Percentiles rank a stretch among this genome's conserved stretches.
Conservation (phyloP, 2,113 vertebrate species). For the Apus apus region DNA sequence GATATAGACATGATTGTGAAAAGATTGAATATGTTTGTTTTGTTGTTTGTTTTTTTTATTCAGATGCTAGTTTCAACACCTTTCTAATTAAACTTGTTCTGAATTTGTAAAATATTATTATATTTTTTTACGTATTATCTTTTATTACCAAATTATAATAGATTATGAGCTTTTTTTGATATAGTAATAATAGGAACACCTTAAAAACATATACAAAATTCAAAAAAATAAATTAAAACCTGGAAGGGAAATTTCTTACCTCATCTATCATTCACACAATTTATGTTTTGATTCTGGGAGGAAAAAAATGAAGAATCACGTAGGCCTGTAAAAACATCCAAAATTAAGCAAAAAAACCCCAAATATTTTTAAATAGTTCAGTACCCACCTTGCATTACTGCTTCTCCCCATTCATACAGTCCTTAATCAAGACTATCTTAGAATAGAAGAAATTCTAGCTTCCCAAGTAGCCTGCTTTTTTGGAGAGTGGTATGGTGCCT, state of each 20-base stretch:
- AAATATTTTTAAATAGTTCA: too few species aligned
- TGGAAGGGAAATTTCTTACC: not conserved
- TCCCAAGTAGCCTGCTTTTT: not conserved
- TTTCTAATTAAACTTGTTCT: not conserved
- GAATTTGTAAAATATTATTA: not conserved
- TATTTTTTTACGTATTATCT: accelerated
- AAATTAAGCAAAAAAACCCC: not conserved
- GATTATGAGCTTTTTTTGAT: not conserved
- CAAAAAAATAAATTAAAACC: not conserved
- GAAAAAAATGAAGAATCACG: accelerated
- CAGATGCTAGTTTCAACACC: not conserved
- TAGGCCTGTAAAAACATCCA: accelerated
- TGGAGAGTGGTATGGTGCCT: accelerated
- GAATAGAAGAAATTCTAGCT: not conserved
- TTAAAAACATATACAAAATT: not conserved
- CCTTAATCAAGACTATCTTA: not conserved
- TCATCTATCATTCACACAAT: accelerated
- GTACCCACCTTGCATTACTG: not conserved
- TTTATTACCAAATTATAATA: not conserved
- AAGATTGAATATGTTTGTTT: not conserved
- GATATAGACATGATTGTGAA: not conserved
- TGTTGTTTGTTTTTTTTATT: not conserved
- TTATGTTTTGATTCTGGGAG: not conserved
- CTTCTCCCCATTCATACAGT: not conserved
- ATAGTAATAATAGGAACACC: not conserved